These are phyloP conservation scores for Hypanus sabinus DNA, from an alignment of 2,113 vertebrate genomes.

Conservation along the genomic window DNA sequence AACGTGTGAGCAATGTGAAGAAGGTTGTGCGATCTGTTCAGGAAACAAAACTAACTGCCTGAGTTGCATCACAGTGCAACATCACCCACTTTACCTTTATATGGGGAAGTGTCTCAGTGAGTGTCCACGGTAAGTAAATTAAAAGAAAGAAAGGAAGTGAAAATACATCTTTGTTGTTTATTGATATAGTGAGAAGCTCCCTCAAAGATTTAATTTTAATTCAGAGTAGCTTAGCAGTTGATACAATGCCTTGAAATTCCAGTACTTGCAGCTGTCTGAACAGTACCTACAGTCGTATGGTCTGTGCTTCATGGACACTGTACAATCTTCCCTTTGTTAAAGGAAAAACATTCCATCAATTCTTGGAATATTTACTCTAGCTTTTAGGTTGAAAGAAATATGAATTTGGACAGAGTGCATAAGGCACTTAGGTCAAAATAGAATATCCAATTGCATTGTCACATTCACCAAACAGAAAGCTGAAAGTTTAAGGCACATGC, in stretches of 20 bases:
- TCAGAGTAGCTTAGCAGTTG: background rate
- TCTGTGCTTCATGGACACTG: background rate
- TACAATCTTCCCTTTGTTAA: background rate
- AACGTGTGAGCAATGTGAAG: slow-evolving; percentile 65
- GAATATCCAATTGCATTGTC: background rate
- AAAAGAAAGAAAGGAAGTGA: background rate
- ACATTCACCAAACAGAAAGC: background rate
- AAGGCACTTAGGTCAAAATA: background rate
- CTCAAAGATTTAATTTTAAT: background rate
- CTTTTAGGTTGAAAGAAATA: background rate
- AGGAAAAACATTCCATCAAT: background rate
- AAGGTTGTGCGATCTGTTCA: slow-evolving; percentile 63
- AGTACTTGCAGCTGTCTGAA: background rate
- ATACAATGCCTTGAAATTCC: background rate
- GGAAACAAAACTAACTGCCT: slow-evolving; percentile 51
- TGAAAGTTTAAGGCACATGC: background rate
- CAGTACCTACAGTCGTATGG: background rate
- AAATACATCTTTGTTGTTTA: background rate
- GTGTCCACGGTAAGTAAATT: slow-evolving; percentile 66
- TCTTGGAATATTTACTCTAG: background rate
- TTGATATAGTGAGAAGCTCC: background rate
- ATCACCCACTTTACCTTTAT: slow-evolving; percentile 58
- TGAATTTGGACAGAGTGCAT: background rate
- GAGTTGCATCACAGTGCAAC: slow-evolving; percentile 54
- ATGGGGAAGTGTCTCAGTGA: slow-evolving; percentile 60